Base-by-base conservation (phyloP, 2,113 vertebrate genomes). In the Labeo rohita region DNA sequence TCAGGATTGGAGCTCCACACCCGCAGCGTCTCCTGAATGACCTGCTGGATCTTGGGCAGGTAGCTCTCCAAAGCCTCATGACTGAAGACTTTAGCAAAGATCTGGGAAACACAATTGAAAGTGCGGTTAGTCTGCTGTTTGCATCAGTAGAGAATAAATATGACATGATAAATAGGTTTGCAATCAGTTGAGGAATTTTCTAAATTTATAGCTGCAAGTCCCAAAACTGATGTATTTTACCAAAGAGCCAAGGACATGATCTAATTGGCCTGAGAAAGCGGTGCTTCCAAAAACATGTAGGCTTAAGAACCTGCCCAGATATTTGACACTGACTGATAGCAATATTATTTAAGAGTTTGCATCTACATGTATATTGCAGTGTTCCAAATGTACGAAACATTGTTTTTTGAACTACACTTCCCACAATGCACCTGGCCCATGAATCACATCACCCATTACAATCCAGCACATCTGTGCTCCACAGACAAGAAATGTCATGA, bases 61-160 rank as follows among this genome's bases (percentile, higher is more conserved):
- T 99, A 99, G 28, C 95, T 97, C 91, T 98, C 97, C 93, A 99
- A 90, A 0, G 98, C 97, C 73, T 98, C 97, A 0, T 99, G 98
- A 91, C 98, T 99, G 94, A 99, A 99, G 84, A 99, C 96, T 92
- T 98, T 99, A 83, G 98, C 97, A 91, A 99, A 98, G 49, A 99
- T 96, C 98, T 99, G 16, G 0, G 0, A 65, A 79, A 6, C 21
- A 68, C 68, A 63, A 39, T 75, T 2, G 6, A 88, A 83, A 74
- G 28, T 65, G 59, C 9, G 8, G 43, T 80, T 7, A 65, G 61
- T 49, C n/a, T 49, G n/a, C 45, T 63, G 59, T 65, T 43, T 78
- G 68, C 16, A 5, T 9, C 39, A 45, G 9, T 2, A 21, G 68
- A 72, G 68, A 45, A 72, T 39, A 18, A 36, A n/a, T n/a, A 21